Conservation (phyloP, 2,888 invertebrate species). For the Eurois occulta region DNA sequence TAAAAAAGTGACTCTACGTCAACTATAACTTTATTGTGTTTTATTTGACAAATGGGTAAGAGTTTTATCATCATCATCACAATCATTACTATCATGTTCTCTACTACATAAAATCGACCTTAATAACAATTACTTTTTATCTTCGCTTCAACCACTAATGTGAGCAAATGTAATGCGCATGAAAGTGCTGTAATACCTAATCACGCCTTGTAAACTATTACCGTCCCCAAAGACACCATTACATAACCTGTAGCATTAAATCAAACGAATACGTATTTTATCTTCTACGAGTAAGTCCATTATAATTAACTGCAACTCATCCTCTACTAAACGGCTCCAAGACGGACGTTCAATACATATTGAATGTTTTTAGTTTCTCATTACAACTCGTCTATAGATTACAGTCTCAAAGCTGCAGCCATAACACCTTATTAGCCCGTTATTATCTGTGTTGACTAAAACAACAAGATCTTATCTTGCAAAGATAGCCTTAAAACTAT, state of each 20-base stretch:
- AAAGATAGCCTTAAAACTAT: slow-evolving; percentile 44
- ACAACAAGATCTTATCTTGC: slow-evolving; percentile 47
- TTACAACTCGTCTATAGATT: neutral
- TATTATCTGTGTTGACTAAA: slow-evolving; percentile 37
- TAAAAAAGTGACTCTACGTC: neutral
- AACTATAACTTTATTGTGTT: neutral
- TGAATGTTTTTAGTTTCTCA: neutral
- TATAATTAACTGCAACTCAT: slow-evolving; percentile 13
- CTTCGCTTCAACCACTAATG: neutral
- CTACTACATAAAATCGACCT: neutral
- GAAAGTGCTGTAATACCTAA: neutral
- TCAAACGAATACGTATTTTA: neutral
- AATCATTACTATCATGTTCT: neutral
- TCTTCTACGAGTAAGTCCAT: no score
- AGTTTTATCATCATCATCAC: neutral
- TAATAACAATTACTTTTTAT: neutral
- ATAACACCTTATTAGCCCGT: slow-evolving; percentile 34
- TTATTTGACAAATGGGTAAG: neutral
- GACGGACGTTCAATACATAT: neutral
- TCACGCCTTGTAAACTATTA: no score
- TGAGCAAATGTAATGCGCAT: neutral
- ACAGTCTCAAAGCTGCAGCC: slow-evolving; percentile 4
- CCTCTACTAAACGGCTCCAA: neutral
- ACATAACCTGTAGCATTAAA: neutral
- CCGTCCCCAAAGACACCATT: no score